Base-by-base conservation (phyloP, 2,888 invertebrate genomes). In the Atrina japonica region DNA sequence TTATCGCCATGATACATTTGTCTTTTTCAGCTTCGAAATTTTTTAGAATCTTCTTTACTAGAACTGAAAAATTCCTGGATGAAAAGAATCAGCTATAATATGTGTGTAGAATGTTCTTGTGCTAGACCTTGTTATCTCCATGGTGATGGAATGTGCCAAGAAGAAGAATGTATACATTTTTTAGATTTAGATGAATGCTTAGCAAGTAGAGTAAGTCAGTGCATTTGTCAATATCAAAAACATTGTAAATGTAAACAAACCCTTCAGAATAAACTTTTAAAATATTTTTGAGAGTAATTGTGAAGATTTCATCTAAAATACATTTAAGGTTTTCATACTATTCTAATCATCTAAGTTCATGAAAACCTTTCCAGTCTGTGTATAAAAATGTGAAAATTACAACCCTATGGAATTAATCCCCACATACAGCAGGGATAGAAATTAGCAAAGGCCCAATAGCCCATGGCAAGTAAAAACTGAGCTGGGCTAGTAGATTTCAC, bases 121-220 rank as follows among this genome's bases (percentile, higher is more conserved):
- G 88, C 84, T n/a, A 82, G 83, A 66, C 75, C 79, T 5, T 91
- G 91, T 77, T 73, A 82, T 60, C 53, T 78, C 16, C 91, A 91
- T 78, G 76, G 84, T 56, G 67, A 71, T 3, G 73, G 82, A 16
- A 78, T 77, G 5, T 91, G 91, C 70, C 53, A 67, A 1, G 78
- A 88, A 27, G 84, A 86, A 35, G 69, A 80, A 2, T 91, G 91
- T 78, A 69, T 89, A 9, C 91, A 91, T 83, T 90, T 91, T 73
- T 81, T 91, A 21, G 84, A 89, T 66, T 83, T 91, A 6, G 91
- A 91, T 77, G 90, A 91, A 66, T 91, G 91, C 80, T 80, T 91
- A n/a, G 78, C 89, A 16, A 91, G 88, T 72, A 91, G 90, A 84
- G 91, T 91, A 66, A 70, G 77, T 63, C 18, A n/a, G n/a, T n/a